A percentile compares a stretch with the other conserved stretches of the same genome.
Evolutionary conservation across 2,113 vertebrate species (phyloP).

Genomic region (Manacus vitellinus): DNA sequence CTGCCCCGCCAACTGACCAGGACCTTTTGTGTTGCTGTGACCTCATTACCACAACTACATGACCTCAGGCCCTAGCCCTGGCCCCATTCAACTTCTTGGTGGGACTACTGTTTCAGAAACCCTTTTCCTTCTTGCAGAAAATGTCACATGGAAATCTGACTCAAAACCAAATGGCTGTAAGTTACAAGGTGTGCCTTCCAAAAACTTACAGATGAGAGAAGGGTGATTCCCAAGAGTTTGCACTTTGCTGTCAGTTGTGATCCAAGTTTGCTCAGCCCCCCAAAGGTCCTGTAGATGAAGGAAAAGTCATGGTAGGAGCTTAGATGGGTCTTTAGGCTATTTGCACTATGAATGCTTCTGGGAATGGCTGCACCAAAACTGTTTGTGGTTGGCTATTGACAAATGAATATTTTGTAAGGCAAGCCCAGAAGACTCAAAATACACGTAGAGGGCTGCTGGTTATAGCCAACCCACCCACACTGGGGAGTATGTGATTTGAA

Average conservation of each 20-base stretch:
- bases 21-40: background rate
- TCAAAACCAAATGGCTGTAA: background rate
- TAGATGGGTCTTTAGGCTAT: background rate
- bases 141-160: background rate
- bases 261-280: background rate
- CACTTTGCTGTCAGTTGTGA: background rate
- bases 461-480: fast-evolving
- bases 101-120: background rate
- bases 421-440: background rate
- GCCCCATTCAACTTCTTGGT: background rate
- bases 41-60: background rate
- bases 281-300: background rate
- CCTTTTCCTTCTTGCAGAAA: background rate
- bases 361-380: background rate
- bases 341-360: background rate
- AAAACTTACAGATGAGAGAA: background rate
- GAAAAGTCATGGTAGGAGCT: background rate
- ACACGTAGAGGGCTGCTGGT: fast-evolving
- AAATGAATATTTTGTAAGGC: background rate
- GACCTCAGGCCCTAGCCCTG: background rate
- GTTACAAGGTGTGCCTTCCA: background rate
- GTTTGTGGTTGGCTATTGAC: background rate
- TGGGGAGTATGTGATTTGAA: background rate
- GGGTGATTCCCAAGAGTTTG: background rate
- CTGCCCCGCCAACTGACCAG: background rate